A percentile compares a stretch with the other conserved stretches of the same genome.
Conservation (phyloP, 2,113 vertebrate species). For the Sminthopsis crassicaudata region DNA sequence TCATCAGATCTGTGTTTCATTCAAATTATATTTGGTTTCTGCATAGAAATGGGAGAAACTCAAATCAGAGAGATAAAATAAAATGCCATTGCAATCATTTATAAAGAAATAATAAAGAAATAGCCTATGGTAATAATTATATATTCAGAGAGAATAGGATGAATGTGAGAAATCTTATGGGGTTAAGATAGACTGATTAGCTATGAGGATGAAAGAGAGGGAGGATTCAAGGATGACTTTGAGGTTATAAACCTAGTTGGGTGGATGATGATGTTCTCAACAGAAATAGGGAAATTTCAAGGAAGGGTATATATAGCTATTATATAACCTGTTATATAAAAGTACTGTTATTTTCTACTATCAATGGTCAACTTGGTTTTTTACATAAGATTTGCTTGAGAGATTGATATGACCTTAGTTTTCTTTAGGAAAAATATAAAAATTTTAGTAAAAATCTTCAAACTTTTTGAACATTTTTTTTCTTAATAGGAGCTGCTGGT, state of each 20-base stretch:
- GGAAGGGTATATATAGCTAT: not conserved
- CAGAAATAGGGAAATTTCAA: not conserved
- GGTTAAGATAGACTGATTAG: no score
- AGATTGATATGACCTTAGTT: not conserved
- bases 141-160: no score
- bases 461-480: not conserved
- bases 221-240: not conserved
- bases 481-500: not conserved
- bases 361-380: not conserved
- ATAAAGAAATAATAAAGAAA: not conserved
- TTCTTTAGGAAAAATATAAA: not conserved
- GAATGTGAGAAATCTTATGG: no score
- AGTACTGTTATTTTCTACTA: not conserved
- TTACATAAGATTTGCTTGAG: not conserved
- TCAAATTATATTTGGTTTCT: not conserved
- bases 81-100: not conserved
- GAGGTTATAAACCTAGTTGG: not conserved
- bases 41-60: not conserved
- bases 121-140: not conserved
- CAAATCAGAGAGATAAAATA: not conserved
- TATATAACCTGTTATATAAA: not conserved
- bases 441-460: not conserved
- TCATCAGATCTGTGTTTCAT: not conserved
- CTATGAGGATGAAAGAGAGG: not conserved
- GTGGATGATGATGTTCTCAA: not conserved